Conservation (phyloP, 2,797 vertebrate genomes). For the Coccyzus lansbergi region DNA sequence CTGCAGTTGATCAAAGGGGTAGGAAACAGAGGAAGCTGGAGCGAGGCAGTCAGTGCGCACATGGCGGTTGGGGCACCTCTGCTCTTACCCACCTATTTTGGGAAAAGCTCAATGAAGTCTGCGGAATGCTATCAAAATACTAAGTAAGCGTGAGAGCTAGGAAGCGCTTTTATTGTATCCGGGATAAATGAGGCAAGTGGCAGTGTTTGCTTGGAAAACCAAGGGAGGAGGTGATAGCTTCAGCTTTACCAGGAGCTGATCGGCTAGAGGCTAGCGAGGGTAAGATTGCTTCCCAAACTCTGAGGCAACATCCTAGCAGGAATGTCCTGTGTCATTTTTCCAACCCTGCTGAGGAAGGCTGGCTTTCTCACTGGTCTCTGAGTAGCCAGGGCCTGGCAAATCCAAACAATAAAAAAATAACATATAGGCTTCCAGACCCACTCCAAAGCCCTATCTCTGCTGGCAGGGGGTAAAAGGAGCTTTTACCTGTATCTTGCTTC, state of each 20-base stretch:
- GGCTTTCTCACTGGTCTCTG: background rate
- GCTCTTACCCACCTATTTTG: background rate
- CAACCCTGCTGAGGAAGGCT: background rate
- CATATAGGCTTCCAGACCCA: background rate
- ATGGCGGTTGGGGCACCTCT: background rate
- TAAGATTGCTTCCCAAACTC: background rate
- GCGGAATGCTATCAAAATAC: background rate
- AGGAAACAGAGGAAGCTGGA: conserved; percentile 13
- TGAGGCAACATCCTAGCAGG: background rate
- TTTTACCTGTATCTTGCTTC: background rate
- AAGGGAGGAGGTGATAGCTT: background rate
- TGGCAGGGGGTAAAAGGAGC: background rate
- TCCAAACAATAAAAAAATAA: background rate
- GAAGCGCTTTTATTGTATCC: background rate
- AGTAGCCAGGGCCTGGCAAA: background rate
- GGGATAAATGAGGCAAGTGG: background rate
- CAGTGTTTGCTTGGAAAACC: background rate
- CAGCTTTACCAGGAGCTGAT: background rate
- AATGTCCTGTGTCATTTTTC: background rate
- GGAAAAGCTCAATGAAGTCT: background rate
- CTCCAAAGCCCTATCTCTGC: background rate
- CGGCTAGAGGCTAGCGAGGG: background rate
- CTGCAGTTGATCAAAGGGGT: conserved; percentile 28
- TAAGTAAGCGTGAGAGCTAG: background rate
- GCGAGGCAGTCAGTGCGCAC: background rate